These are phyloP conservation scores for Pseudorhiza aurosa DNA, from an alignment of 30 jellyfish, hydroid and myxozoan species.

Conservation along the genomic window DNA sequence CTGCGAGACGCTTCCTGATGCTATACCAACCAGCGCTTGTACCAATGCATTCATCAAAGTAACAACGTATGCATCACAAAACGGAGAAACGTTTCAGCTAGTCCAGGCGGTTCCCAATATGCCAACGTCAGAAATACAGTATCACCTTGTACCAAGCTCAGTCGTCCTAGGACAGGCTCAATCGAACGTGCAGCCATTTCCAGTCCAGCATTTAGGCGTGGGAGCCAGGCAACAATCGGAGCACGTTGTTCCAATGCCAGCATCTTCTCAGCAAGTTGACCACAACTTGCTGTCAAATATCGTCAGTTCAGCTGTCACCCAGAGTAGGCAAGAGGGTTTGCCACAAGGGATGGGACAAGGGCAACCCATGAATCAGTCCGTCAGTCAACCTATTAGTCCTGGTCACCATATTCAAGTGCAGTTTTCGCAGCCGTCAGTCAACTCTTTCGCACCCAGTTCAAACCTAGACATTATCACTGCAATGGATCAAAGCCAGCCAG, in stretches of 20 bases:
- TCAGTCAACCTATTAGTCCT: not conserved
- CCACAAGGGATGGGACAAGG: not conserved
- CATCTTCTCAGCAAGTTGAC: not conserved
- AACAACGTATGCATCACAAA: slow-evolving; percentile 79
- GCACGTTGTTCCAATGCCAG: slow-evolving; percentile 17
- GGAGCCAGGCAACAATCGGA: not conserved
- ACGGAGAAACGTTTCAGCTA: slow-evolving; percentile 86
- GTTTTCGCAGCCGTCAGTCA: not conserved
- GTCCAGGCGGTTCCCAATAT: slow-evolving; percentile 81
- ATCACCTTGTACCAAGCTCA: slow-evolving; percentile 58
- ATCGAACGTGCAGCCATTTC: slow-evolving; percentile 10
- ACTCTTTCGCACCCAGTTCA: slow-evolving; percentile 1
- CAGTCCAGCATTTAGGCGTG: slow-evolving; percentile 18
- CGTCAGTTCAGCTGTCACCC: slow-evolving; percentile 7
- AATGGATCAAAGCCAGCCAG: not conserved
- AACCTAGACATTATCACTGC: slow-evolving; percentile 7
- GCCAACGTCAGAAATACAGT: slow-evolving; percentile 48
- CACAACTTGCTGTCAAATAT: slow-evolving; percentile 1
- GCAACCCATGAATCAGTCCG: not conserved
- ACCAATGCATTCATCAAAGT: slow-evolving; percentile 64
- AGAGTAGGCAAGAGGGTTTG: not conserved
- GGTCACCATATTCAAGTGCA: slow-evolving; percentile 15
- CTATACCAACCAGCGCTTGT: slow-evolving; percentile 38
- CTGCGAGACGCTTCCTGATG: not conserved
- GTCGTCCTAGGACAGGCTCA: slow-evolving; percentile 47